phyloP scores from a whole-genome alignment of 2,113 vertebrate genomes.

The Carlito syrichta region DNA sequence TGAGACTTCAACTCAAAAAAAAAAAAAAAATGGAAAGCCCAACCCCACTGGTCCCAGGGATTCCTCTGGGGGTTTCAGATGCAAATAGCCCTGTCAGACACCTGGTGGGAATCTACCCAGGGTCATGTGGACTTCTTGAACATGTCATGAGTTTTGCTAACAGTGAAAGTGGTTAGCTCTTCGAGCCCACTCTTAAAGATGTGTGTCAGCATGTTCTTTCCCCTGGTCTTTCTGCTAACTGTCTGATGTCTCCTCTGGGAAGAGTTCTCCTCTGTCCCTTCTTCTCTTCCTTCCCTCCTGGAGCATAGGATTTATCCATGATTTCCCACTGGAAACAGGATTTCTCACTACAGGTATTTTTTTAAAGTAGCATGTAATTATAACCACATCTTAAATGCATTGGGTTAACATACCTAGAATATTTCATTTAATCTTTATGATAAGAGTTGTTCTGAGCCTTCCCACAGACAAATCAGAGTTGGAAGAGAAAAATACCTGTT shows the following conservation, averaged over 20 bases:
- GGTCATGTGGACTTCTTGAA: not conserved
- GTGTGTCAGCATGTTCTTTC: not conserved
- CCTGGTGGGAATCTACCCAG: not conserved
- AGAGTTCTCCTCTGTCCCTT: not conserved
- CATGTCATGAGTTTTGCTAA: not conserved
- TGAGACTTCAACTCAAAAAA: too few relatives aligned
- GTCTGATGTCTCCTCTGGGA: not conserved
- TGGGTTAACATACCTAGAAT: not conserved
- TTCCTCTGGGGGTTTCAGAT: not conserved
- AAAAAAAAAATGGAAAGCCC: too few relatives aligned
- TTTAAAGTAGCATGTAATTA: not conserved
- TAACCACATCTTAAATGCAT: not conserved
- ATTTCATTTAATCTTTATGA: conserved; percentile 19
- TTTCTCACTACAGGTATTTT: not conserved
- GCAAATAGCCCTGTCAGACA: not conserved
- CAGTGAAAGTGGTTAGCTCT: not conserved
- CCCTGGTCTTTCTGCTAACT: not conserved
- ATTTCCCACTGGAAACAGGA: not conserved
- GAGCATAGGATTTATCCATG: not conserved
- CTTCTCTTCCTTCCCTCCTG: not conserved
- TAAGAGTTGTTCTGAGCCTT: conserved; percentile 8
- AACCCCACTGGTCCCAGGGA: not conserved
- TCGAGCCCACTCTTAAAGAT: not conserved
- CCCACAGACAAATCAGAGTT: not conserved
- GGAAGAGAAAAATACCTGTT: not conserved